These are phyloP conservation scores for Urosaurus nigricauda DNA, from an alignment of 2,797 vertebrate species.

Conservation along the genomic window DNA sequence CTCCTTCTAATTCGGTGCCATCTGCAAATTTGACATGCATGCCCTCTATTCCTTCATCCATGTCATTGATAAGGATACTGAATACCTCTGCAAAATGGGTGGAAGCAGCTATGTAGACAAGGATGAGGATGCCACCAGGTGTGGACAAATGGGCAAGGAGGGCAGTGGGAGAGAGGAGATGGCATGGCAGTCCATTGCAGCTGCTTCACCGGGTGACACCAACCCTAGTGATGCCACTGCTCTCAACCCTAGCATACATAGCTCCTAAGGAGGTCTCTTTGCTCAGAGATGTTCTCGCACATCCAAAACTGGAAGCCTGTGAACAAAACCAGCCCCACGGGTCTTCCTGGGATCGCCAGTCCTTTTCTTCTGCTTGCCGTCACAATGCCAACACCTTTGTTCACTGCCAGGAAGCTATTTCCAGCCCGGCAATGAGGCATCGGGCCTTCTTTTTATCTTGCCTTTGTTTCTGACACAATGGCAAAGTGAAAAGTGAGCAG, in stretches of 20 bases:
- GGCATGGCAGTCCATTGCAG: too few species aligned
- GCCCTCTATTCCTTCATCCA: too few species aligned
- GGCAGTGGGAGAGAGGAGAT: too few species aligned
- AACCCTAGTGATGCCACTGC: too few species aligned
- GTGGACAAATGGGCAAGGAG: too few species aligned
- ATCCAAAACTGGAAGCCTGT: not conserved
- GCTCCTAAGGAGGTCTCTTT: not conserved
- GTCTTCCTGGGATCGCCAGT: not conserved
- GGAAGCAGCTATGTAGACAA: too few species aligned
- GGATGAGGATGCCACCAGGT: too few species aligned
- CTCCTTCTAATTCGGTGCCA: too few species aligned
- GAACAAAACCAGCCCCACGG: not conserved
- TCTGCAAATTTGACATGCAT: too few species aligned
- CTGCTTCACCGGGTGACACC: too few species aligned
- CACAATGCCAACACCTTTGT: not conserved
- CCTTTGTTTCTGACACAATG: constrained; percentile 32
- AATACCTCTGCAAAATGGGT: too few species aligned
- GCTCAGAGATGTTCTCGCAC: not conserved
- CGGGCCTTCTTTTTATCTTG: not conserved
- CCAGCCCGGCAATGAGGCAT: not conserved
- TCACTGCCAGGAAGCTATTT: constrained; percentile 24
- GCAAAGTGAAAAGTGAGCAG: not conserved
- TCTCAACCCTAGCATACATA: accelerated
- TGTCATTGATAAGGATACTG: too few species aligned
- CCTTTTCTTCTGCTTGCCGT: not conserved